Conservation (phyloP, 2,113 vertebrate genomes). For the Tupaia chinensis region DNA sequence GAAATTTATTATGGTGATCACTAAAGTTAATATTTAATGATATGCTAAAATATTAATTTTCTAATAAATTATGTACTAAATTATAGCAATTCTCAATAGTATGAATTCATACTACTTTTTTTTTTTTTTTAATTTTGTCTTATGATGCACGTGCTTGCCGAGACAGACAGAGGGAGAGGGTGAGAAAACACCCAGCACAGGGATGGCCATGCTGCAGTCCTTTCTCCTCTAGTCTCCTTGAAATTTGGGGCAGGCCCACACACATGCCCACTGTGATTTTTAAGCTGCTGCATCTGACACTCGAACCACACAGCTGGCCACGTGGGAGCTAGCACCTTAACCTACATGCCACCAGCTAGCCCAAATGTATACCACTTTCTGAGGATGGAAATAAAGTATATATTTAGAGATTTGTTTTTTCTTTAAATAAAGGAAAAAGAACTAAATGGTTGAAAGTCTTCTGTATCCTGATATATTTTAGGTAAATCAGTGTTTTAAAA, state of each 20-base stretch:
- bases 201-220: too few relatives aligned
- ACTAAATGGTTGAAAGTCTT: neutral
- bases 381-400: conserved; percentile 16
- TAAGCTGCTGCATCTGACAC: too few relatives aligned
- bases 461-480: conserved; percentile 27
- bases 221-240: too few relatives aligned
- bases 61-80: conserved; percentile 5
- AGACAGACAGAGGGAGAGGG: too few relatives aligned
- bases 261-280: too few relatives aligned
- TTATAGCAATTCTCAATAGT: neutral
- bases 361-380: neutral
- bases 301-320: too few relatives aligned
- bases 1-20: neutral
- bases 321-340: too few relatives aligned
- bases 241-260: too few relatives aligned
- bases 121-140: too few relatives aligned
- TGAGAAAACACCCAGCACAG: too few relatives aligned
- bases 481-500: conserved; percentile 29
- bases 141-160: too few relatives aligned
- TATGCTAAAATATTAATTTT: conserved; percentile 29
- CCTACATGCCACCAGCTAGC: too few relatives aligned
- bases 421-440: conserved; percentile 35
- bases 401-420: conserved; percentile 22
- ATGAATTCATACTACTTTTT: conserved; percentile 13
- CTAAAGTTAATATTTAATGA: conserved; percentile 49